These are phyloP conservation scores for Hemistola chrysoprasaria DNA, from an alignment of 2,888 invertebrate species.

Conservation along the genomic window DNA sequence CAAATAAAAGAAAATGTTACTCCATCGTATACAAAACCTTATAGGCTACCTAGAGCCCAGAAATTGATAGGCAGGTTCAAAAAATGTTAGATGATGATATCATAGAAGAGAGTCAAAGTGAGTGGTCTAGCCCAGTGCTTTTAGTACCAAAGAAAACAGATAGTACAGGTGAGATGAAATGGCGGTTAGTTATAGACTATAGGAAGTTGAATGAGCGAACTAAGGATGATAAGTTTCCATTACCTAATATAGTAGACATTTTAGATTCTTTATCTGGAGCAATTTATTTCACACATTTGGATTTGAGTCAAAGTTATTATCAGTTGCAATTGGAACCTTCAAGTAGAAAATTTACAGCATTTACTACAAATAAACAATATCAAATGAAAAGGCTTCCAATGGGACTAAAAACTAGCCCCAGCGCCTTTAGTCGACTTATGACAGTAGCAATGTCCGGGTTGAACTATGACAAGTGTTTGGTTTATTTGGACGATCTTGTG, in stretches of 20 bases:
- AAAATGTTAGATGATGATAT: background rate
- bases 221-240: conserved; percentile 1
- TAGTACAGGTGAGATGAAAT: conserved; percentile 9
- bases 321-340: background rate
- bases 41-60: background rate
- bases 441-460: conserved; percentile 7
- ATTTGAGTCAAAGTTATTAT: conserved; percentile 1
- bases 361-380: conserved; percentile 2
- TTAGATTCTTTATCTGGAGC: background rate
- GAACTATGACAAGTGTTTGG: conserved; percentile 7
- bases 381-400: conserved; percentile 8
- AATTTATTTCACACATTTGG: conserved; percentile 1
- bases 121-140: conserved; percentile 4
- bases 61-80: background rate
- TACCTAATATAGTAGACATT: background rate
- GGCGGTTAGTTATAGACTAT: conserved; percentile 15
- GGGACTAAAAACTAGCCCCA: conserved; percentile 10
- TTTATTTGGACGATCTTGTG: conserved; percentile 9
- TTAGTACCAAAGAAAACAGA: conserved; percentile 12
- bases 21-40: background rate
- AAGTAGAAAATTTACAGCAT: conserved; percentile 2
- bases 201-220: conserved; percentile 1
- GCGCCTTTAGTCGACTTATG: conserved; percentile 4
- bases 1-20: background rate
- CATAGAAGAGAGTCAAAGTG: conserved; percentile 1